Evolutionary conservation across 2,888 invertebrate species (phyloP).

Genomic region (Conomelus anceps): DNA sequence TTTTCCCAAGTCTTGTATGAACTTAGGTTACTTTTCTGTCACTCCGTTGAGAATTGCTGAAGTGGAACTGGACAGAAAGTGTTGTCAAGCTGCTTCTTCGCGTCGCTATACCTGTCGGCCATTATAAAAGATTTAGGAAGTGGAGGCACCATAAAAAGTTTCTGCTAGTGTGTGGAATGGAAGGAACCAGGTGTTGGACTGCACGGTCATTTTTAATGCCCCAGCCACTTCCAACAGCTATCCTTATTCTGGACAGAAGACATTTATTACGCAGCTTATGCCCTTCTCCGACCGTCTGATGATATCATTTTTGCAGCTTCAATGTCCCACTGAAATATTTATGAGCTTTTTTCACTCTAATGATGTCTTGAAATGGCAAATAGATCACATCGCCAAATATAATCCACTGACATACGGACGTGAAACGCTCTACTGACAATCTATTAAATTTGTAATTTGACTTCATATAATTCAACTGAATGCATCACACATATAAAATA

Average conservation of each 20-base stretch:
- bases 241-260: background rate
- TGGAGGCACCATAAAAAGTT: background rate
- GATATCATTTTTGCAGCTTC: background rate
- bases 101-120: background rate
- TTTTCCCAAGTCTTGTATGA: background rate
- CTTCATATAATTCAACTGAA: no score
- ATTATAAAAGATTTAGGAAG: background rate
- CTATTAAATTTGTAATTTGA: no score
- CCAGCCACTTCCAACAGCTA: background rate
- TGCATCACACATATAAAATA: no score
- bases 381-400: background rate
- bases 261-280: background rate
- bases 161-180: background rate
- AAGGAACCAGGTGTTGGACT: background rate
- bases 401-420: background rate
- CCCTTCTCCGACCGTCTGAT: background rate
- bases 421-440: no score
- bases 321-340: background rate
- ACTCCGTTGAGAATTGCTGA: background rate
- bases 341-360: background rate
- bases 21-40: background rate
- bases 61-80: background rate
- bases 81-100: background rate
- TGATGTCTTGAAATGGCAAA: background rate
- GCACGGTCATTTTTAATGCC: background rate